Evolutionary conservation across 2,113 vertebrate genomes (phyloP), one percentile per base, ranked within the genome.

Genomic region (Sebastes fasciatus): DNA sequence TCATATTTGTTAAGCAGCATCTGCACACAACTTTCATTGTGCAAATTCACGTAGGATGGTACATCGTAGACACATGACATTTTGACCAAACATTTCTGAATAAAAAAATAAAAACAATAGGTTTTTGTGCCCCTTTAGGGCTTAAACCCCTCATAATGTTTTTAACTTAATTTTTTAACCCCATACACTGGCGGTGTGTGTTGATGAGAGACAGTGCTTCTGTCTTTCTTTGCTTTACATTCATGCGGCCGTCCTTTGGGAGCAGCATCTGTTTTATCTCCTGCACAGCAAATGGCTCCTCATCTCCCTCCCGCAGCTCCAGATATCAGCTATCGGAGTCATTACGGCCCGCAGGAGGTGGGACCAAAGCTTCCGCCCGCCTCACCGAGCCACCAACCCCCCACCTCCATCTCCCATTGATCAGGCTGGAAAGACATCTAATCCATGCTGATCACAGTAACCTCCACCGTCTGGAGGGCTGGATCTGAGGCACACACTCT

Each of bases 361-460:
- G 82, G 11, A 83, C 77, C 68, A 83, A 76, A 80, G 77, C 87
- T 76, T 84, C 83, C 71, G 79, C 69, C 62, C 17, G 43, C 7
- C 80, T 69, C 70, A 7, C 42, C 54, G 19, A 69, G 57, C 58
- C 62, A 58, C 80, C 61, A 23, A 34, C 71, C 74, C 77, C 82
- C 45, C 64, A n/a, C 60, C 75, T 71, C 79, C 68, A 63, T 69
- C 61, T 85, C 79, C 69, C 78, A 94, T 92, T 71, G 91, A 93
- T 94, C 83, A 79, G 58, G 8, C 62, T 9, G 42, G 63, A 85
- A 83, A 74, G 79, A 85, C 88, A 69, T 85, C 60, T 91, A 88
- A 91, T 92, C 89, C 87, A 90, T 88, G 86, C 71, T 82, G 87
- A 89, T 91, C 85, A 58, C 84, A 77, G 75, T 70, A 76, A 74